Percentiles rank a stretch among this genome's conserved stretches.
These are phyloP conservation scores for Acanthochromis polyacanthus DNA, from an alignment of 2,113 vertebrate species.

Conservation along the genomic window DNA sequence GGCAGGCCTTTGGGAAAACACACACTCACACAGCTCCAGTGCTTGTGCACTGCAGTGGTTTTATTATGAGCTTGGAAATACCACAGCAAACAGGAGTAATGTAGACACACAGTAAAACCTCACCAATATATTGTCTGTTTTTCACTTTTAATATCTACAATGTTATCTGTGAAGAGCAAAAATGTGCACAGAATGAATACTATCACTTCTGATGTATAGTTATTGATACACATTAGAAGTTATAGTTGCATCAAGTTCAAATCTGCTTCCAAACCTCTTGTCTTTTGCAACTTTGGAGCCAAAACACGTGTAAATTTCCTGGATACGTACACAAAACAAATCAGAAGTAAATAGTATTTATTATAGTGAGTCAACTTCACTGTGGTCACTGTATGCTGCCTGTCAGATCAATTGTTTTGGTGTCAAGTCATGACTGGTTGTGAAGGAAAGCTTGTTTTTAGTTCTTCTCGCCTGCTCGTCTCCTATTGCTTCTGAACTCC, in stretches of 20 bases:
- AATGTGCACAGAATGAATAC: no score
- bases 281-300: not conserved
- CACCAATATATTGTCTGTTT: not conserved
- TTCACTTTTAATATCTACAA: no score
- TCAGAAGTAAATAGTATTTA: not conserved
- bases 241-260: not conserved
- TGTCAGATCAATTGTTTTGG: not conserved
- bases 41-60: slow-evolving; percentile 1
- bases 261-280: not conserved
- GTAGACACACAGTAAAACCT: no score
- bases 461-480: slow-evolving; percentile 25
- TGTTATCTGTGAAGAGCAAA: no score
- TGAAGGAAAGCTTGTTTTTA: slow-evolving; percentile 34
- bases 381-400: not conserved
- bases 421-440: not conserved
- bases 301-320: not conserved
- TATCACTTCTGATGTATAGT: not conserved
- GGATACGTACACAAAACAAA: not conserved
- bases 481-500: slow-evolving; percentile 44
- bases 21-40: not conserved
- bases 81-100: not conserved
- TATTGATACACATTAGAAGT: not conserved
- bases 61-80: not conserved
- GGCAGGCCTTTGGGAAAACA: slow-evolving; percentile 49
- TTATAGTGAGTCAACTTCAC: not conserved